Evolutionary conservation across 2,888 invertebrate genomes (phyloP), one percentile per base, ranked within the genome.

Genomic region (Flabesymbios commensalis): DNA sequence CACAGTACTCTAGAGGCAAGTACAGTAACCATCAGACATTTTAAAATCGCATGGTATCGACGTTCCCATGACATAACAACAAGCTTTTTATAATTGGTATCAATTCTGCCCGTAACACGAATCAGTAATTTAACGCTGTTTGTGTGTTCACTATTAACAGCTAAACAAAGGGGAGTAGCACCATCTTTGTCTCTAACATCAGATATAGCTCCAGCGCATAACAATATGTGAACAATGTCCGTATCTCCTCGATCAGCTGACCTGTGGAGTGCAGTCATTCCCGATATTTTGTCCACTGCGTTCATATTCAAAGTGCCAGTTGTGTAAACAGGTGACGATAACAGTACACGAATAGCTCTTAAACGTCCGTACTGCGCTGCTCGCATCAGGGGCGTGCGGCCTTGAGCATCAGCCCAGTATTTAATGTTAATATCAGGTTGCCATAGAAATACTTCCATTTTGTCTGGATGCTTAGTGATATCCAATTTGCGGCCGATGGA

Each of bases 221-320:
- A 41, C 28, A 60, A 47, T 22, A n/a, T 4, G 5, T 29, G 7
- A 17, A 43, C 49, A 32, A 49, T 42, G 29, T 45, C 54, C 14
- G 31, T 22, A 36, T 49, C 49, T 4, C 60, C 60, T 24, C 24
- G 24, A 41, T 60, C 60, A 1, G 55, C 36, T 5, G 54, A 48
- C 2, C 60, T 22, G 55, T 60, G 60, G 28, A 60, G 55, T 1
- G 60, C 54, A 17, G 60, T 55, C 60, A 60, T 60, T 26, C 60
- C 29, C 14, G 55, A 60, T 3, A 36, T 22, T 2, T 19, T 19
- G 55, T 60, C 60, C 26, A 54, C 36, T 4, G 36, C 5, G 19
- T 36, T n/a, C 39, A 36, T 10, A 10, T 36, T 10, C 10, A 10
- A 14, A n/a, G 39, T 36, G n/a, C n/a, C n/a, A n/a, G n/a, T n/a